A percentile compares a stretch with the other conserved stretches of the same genome.
Evolutionary conservation across 2,888 invertebrate species (phyloP).

Genomic region (Trichacis sp.): DNA sequence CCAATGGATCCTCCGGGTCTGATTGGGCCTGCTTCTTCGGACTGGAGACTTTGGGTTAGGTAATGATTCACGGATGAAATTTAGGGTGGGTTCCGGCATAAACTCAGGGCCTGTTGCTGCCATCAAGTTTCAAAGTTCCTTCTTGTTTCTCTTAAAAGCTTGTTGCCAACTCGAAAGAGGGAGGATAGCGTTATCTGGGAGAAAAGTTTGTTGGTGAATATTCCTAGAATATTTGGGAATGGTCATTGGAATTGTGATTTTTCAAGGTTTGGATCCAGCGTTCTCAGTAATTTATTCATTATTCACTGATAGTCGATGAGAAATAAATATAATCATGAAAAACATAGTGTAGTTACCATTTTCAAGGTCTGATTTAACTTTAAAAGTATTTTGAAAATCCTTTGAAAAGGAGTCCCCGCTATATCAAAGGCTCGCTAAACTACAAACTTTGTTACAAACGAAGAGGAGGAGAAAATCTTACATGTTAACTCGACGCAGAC

Average conservation of each 20-base stretch:
- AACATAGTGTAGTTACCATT: too few species aligned
- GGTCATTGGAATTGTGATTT: too few species aligned
- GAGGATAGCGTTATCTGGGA: conserved; percentile 86
- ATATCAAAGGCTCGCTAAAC: conserved; percentile 20
- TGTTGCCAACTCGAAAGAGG: conserved; percentile 84
- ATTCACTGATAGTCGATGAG: too few species aligned
- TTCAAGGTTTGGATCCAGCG: too few species aligned
- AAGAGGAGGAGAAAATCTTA: too few species aligned
- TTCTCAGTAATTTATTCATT: too few species aligned
- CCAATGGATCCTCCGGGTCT: conserved; percentile 70
- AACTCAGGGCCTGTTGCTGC: conserved; percentile 64
- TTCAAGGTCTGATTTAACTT: too few species aligned
- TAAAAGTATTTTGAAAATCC: too few species aligned
- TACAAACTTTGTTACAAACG: too few species aligned
- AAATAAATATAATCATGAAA: too few species aligned
- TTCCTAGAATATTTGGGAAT: too few species aligned
- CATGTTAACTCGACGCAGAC: conserved; percentile 15
- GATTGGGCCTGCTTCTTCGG: conserved; percentile 67
- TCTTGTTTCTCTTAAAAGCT: conserved; percentile 85
- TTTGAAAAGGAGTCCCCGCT: conserved; percentile 42
- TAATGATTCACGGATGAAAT: conserved; percentile 59
- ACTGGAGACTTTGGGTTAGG: conserved; percentile 60
- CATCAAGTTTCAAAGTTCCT: conserved; percentile 91
- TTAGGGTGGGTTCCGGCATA: conserved; percentile 60
- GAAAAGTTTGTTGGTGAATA: too few species aligned